Conservation (phyloP, 2,797 vertebrate genomes). For the Gila robusta region DNA sequence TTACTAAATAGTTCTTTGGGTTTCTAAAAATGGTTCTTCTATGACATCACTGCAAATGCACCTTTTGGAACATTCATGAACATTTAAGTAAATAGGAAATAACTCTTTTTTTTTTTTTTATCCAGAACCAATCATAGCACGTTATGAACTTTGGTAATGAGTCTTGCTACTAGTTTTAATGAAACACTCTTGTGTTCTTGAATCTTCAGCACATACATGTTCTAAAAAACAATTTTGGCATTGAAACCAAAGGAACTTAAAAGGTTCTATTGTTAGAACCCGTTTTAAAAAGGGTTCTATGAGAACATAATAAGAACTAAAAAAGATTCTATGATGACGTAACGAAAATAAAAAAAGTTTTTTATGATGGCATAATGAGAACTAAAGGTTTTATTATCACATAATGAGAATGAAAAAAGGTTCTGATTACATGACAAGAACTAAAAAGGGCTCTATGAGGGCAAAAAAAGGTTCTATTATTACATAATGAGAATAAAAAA, state of each 20-base stretch:
- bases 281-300: not conserved
- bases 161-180: not conserved
- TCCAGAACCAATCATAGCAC: not conserved
- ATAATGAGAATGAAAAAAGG: not conserved
- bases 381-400: too few species aligned
- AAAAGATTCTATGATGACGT: not conserved
- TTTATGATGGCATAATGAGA: not conserved
- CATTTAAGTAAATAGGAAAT: not conserved
- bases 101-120: not conserved
- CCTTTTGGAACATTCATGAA: not conserved
- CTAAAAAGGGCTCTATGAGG: not conserved
- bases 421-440: not conserved
- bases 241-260: too few species aligned
- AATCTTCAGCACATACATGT: not conserved
- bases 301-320: not conserved
- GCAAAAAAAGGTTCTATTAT: not conserved
- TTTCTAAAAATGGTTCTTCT: too few species aligned
- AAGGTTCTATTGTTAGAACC: not conserved
- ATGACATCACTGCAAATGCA: too few species aligned
- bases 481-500: not conserved
- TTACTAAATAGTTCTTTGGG: not conserved
- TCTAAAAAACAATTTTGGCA: not conserved
- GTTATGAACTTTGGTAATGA: not conserved
- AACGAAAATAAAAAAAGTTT: accelerated
- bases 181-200: not conserved